Conservation (phyloP, 92 coral and sea anemone species). For the Bergia puertoricense region DNA sequence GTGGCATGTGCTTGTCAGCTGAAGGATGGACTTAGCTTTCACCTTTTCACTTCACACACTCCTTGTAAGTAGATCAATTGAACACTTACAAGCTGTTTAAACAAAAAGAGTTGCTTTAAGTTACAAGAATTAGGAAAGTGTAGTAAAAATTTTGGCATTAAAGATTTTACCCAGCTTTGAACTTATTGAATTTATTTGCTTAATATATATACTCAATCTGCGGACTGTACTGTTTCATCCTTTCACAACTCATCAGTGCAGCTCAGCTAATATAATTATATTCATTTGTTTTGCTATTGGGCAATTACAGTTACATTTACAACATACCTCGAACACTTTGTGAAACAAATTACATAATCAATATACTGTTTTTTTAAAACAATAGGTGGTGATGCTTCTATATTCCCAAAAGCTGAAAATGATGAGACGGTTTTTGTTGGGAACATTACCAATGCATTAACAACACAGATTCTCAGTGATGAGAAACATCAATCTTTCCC, state of each 20-base stretch:
- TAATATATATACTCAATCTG: no score
- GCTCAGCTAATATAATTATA: no score
- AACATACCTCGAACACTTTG: no score
- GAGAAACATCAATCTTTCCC: neutral
- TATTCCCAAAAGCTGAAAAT: constrained; percentile 78
- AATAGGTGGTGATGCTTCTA: constrained; percentile 98
- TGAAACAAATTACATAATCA: no score
- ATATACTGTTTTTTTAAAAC: neutral
- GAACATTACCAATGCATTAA: neutral
- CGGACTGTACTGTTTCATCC: no score
- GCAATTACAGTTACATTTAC: no score
- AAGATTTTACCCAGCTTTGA: no score
- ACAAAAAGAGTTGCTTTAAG: neutral
- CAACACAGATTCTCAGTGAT: neutral
- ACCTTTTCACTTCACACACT: constrained; percentile 89
- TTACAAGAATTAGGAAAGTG: neutral
- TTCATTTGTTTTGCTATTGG: no score
- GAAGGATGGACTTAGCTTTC: constrained; percentile 79
- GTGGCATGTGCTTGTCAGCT: constrained; percentile 56
- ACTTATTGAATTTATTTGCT: no score
- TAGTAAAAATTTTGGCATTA: neutral
- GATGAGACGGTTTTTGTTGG: constrained; percentile 53
- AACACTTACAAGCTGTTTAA: neutral
- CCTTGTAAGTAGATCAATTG: constrained; percentile 75
- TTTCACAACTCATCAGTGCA: no score